A percentile compares a stretch with the other conserved stretches of the same genome.
These are phyloP conservation scores for Boloria euphrosyne DNA, from an alignment of 2,888 invertebrate genomes.

Conservation along the genomic window DNA sequence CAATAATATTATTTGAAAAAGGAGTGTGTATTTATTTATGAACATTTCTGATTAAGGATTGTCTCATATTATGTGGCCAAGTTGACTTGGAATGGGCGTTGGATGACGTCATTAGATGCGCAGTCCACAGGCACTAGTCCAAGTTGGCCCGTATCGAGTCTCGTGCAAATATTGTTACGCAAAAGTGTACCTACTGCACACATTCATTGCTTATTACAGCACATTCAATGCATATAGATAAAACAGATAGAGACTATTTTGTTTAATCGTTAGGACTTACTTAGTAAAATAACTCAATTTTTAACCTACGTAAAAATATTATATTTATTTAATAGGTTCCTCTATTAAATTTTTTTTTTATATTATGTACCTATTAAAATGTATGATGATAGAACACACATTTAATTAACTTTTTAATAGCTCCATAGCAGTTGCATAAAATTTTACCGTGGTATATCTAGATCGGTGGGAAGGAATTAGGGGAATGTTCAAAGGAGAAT, in stretches of 20 bases:
- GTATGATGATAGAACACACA: no score
- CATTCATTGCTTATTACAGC: slow-evolving; percentile 1
- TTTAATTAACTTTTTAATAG: background rate
- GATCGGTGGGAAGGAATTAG: slow-evolving; percentile 69
- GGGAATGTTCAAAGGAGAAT: slow-evolving; percentile 78
- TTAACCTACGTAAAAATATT: no score
- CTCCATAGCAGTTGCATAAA: slow-evolving; percentile 20
- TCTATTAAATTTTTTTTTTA: no score
- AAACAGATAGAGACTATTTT: slow-evolving; percentile 3
- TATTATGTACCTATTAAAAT: no score
- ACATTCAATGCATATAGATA: slow-evolving; percentile 11
- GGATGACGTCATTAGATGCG: slow-evolving; percentile 59
- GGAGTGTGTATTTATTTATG: background rate
- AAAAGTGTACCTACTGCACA: slow-evolving; percentile 12
- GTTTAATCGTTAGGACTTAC: background rate
- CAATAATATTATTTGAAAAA: background rate
- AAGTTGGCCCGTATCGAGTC: slow-evolving; percentile 49
- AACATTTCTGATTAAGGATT: slow-evolving; percentile 7
- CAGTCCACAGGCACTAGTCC: slow-evolving; percentile 53
- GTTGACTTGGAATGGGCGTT: slow-evolving; percentile 30
- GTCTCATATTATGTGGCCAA: slow-evolving; percentile 20
- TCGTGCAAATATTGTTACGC: slow-evolving; percentile 35
- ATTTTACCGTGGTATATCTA: slow-evolving; percentile 62
- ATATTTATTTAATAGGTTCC: no score
- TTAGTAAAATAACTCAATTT: no score